Percentiles rank a stretch among this genome's conserved stretches.
These are phyloP conservation scores for Halcyon leucocephala DNA, from an alignment of 2,797 vertebrate species.

Conservation along the genomic window DNA sequence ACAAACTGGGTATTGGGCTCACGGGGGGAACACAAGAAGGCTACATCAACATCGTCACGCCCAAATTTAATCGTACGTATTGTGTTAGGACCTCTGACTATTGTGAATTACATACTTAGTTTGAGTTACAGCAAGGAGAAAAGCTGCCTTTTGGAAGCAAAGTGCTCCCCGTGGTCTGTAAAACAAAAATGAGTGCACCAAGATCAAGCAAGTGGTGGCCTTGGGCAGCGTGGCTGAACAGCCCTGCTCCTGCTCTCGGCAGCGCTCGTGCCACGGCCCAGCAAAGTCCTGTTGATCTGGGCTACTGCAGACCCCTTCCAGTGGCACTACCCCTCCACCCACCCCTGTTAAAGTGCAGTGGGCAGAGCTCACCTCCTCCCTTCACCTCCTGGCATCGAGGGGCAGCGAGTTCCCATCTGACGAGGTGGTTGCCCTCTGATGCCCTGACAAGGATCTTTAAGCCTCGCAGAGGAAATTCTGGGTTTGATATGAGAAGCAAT, in stretches of 20 bases:
- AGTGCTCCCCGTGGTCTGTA: neutral
- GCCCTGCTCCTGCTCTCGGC: neutral
- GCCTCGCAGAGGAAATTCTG: neutral
- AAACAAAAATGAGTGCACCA: neutral
- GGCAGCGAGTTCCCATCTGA: neutral
- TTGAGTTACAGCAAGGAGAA: neutral
- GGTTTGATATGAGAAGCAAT: neutral
- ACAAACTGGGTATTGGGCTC: conserved; percentile 51
- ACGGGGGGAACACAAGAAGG: conserved; percentile 62
- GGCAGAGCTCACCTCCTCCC: neutral
- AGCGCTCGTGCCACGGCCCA: neutral
- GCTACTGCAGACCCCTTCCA: neutral
- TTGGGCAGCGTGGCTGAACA: neutral
- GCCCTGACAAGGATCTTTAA: neutral
- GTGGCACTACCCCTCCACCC: neutral
- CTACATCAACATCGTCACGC: conserved; percentile 52
- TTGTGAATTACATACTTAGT: neutral
- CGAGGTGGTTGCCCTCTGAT: neutral
- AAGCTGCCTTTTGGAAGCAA: neutral
- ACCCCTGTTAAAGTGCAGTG: neutral
- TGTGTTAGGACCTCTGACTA: neutral
- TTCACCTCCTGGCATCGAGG: accelerated
- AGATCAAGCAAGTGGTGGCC: neutral
- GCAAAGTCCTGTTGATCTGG: neutral
- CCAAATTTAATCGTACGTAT: neutral